These are phyloP conservation scores for Danio tinwini DNA, from an alignment of 2,797 vertebrate species.

Conservation along the genomic window DNA sequence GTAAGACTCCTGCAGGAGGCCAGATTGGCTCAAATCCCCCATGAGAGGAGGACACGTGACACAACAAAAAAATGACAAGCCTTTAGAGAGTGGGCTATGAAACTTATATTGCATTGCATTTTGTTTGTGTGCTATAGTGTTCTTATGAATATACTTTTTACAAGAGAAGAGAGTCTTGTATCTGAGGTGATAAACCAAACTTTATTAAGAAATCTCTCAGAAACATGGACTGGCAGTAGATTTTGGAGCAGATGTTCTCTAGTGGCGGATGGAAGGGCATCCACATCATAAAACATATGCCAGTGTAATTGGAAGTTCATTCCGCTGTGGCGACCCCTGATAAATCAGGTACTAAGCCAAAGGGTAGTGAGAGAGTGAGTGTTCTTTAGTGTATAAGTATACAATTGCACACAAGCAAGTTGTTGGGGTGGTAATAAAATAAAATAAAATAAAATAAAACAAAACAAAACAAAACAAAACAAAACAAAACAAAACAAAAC, in stretches of 20 bases:
- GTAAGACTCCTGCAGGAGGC: slow-evolving; percentile 64
- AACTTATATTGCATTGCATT: slow-evolving; percentile 17
- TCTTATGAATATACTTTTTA: slow-evolving; percentile 37
- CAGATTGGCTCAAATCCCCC: slow-evolving; percentile 44
- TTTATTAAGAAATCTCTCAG: slow-evolving; percentile 23
- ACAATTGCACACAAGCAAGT: background rate
- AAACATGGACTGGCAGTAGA: slow-evolving; percentile 2
- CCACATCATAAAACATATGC: too few relatives aligned
- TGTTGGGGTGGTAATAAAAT: too few relatives aligned
- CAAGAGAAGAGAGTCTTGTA: slow-evolving; percentile 14
- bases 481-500: too few relatives aligned
- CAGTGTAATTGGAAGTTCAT: too few relatives aligned
- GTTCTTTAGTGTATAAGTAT: background rate
- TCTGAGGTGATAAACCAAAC: slow-evolving; percentile 7
- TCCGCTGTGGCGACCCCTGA: too few relatives aligned
- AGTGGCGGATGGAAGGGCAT: too few relatives aligned
- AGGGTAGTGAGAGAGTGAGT: too few relatives aligned
- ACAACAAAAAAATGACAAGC: slow-evolving; percentile 5
- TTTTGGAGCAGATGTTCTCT: background rate
- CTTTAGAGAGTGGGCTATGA: background rate
- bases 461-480: too few relatives aligned
- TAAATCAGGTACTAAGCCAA: too few relatives aligned
- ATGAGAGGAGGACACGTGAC: slow-evolving; percentile 25
- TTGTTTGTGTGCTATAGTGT: background rate
- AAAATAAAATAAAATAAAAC: too few relatives aligned